A percentile compares a stretch with the other conserved stretches of the same genome.
Conservation (phyloP, 2,113 vertebrate genomes). For the Prochilodus magdalenae region DNA sequence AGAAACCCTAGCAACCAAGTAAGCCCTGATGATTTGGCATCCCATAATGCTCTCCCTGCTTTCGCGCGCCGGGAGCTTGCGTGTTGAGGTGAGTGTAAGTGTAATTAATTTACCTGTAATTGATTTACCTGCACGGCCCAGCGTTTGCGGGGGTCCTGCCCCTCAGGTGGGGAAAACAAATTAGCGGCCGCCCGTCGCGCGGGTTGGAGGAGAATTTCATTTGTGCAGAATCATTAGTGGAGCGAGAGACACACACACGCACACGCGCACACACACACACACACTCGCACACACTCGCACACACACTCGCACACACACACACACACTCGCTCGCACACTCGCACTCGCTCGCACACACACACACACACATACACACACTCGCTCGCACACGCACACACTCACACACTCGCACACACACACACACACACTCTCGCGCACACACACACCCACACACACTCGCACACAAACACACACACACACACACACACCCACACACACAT, state of each 20-base stretch:
- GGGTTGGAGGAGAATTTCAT: conserved; percentile 21
- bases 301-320: too few species aligned
- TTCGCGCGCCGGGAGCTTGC: background rate
- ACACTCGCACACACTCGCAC: too few species aligned
- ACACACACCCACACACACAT: too few species aligned
- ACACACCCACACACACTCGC: too few species aligned
- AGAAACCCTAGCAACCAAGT: conserved; percentile 15
- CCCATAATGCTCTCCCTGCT: conserved; percentile 33
- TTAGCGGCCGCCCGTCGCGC: background rate
- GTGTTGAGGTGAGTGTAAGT: conserved; percentile 19
- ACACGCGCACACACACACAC: too few species aligned
- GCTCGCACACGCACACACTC: too few species aligned
- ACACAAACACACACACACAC: too few species aligned
- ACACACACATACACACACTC: too few species aligned
- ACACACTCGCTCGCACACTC: too few species aligned
- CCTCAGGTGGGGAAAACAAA: conserved; percentile 14
- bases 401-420: too few species aligned
- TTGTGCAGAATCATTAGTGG: conserved; percentile 28
- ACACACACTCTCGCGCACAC: too few species aligned
- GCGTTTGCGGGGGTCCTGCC: background rate
- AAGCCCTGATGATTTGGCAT: conserved; percentile 8
- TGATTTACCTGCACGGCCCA: conserved; percentile 15
- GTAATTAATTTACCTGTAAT: conserved; percentile 38
- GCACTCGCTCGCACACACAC: too few species aligned
- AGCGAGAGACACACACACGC: background rate